These are phyloP conservation scores for Pseudanteris insignis DNA, from an alignment of 2,888 invertebrate species.

Conservation along the genomic window DNA sequence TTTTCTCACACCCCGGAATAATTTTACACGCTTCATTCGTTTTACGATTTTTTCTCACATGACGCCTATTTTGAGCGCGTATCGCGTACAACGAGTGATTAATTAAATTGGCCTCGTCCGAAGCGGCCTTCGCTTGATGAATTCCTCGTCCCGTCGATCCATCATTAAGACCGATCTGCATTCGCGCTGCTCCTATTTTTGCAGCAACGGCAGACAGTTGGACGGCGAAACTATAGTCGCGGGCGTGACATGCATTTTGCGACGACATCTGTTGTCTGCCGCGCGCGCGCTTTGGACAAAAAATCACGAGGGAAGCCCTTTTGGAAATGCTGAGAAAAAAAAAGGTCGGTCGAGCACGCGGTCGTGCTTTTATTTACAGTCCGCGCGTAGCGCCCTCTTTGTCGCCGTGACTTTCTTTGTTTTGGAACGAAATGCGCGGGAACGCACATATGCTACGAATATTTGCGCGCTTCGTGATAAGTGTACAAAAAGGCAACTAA, in stretches of 20 bases:
- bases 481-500: too few species aligned
- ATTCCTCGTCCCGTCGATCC: constrained; percentile 11
- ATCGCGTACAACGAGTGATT: not conserved
- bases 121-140: constrained; percentile 15
- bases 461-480: too few species aligned
- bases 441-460: too few species aligned
- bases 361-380: constrained; percentile 19
- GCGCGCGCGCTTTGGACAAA: constrained; percentile 18
- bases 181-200: constrained; percentile 58
- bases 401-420: constrained; percentile 10
- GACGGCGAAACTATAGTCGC: constrained; percentile 58
- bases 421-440: too few species aligned
- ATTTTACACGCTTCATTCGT: too few species aligned
- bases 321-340: constrained; percentile 5
- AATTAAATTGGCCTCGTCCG: constrained; percentile 4
- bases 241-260: constrained; percentile 48
- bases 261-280: constrained; percentile 47
- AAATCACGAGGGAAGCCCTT: constrained; percentile 30
- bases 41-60: too few species aligned
- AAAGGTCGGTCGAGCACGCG: constrained; percentile 2
- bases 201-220: constrained; percentile 62
- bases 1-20: too few species aligned
- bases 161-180: constrained; percentile 16
- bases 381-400: constrained; percentile 11
- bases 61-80: too few species aligned